Conservation (phyloP, 1,140 invertebrate genomes). For the Agrilus planipennis region DNA sequence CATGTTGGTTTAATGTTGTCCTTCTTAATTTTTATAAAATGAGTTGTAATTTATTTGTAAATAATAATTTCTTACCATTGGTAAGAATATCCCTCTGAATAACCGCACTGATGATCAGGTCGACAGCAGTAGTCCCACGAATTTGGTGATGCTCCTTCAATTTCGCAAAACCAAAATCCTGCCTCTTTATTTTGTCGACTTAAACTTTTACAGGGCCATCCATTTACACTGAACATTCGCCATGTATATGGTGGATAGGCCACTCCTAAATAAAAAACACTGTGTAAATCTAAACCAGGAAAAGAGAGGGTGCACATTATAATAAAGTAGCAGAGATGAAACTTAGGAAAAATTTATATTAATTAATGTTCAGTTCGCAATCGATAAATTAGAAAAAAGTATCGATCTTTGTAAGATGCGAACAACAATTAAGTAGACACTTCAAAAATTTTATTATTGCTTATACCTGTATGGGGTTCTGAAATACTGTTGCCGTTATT, state of each 20-base stretch:
- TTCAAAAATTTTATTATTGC: too few relatives aligned
- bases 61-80: slow-evolving; percentile 56
- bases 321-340: too few relatives aligned
- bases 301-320: too few relatives aligned
- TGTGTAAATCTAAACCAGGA: too few relatives aligned
- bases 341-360: too few relatives aligned
- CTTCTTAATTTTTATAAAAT: slow-evolving; percentile 5
- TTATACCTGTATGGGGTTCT: too few relatives aligned
- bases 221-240: slow-evolving; percentile 62
- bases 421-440: too few relatives aligned
- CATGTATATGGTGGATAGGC: slow-evolving; percentile 34
- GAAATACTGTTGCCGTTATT: too few relatives aligned
- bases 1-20: background rate
- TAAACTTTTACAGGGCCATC: slow-evolving; percentile 58
- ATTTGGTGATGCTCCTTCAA: slow-evolving; percentile 53
- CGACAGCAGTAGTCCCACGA: slow-evolving; percentile 73
- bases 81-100: slow-evolving; percentile 61
- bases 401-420: too few relatives aligned
- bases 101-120: slow-evolving; percentile 68
- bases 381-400: too few relatives aligned
- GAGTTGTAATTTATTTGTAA: background rate
- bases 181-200: slow-evolving; percentile 58
- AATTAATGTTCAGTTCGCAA: too few relatives aligned
- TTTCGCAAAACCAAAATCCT: slow-evolving; percentile 67
- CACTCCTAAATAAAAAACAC: too few relatives aligned